Conservation (phyloP, 1,140 invertebrate species). For the Danaus plexippus region DNA sequence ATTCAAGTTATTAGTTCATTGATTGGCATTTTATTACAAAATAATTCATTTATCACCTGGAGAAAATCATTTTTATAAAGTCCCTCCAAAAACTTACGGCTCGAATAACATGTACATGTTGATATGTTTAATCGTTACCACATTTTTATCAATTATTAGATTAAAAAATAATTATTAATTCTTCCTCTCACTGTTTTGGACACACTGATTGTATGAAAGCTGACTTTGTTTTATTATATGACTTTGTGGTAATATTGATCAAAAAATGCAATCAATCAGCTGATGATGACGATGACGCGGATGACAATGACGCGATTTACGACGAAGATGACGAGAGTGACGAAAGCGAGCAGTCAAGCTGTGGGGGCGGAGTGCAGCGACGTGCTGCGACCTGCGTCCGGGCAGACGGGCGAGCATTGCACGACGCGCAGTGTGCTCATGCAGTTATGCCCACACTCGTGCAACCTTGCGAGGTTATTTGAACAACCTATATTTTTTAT, state of each 20-base stretch:
- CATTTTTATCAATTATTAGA: background rate
- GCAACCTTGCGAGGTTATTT: conserved; percentile 62
- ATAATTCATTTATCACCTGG: too few species aligned
- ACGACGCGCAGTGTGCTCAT: conserved; percentile 52
- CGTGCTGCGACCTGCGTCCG: conserved; percentile 55
- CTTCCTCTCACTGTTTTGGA: too few species aligned
- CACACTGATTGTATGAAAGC: too few species aligned
- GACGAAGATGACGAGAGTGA: conserved; percentile 40
- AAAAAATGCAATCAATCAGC: conserved; percentile 11
- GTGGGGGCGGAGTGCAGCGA: conserved; percentile 62
- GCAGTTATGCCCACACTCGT: conserved; percentile 53
- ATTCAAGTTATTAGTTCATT: too few species aligned
- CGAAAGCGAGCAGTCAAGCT: conserved; percentile 36
- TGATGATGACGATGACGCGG: conserved; percentile 45
- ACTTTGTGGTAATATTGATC: too few species aligned
- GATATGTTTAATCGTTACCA: too few species aligned
- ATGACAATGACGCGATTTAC: conserved; percentile 47
- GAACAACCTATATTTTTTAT: background rate
- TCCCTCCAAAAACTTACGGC: too few species aligned
- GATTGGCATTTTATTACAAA: too few species aligned
- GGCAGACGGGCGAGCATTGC: conserved; percentile 47
- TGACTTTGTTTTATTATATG: too few species aligned
- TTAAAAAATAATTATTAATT: background rate
- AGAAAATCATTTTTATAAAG: too few species aligned
- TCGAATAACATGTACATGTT: too few species aligned